Conservation (phyloP, 2,113 vertebrate genomes). For the human region DNA sequence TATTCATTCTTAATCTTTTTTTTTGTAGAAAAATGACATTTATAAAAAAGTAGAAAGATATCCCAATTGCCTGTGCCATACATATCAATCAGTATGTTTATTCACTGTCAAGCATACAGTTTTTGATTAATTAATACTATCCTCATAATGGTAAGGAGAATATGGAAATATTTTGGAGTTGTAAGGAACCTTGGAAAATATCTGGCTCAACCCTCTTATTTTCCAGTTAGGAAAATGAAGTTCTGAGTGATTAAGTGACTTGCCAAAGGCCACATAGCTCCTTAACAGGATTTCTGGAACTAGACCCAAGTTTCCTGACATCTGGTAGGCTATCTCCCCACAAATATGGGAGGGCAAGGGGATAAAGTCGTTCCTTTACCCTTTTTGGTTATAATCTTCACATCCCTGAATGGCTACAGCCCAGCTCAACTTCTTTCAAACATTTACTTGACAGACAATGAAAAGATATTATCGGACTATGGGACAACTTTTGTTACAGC, state of each 20-base stretch:
- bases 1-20: not conserved
- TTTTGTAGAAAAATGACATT: conserved; percentile 2
- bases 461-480: conserved; percentile 94
- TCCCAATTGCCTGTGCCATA: not conserved
- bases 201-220: conserved; percentile 36
- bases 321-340: not conserved
- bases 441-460: conserved; percentile 88
- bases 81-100: not conserved
- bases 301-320: conserved; percentile 32
- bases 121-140: not conserved
- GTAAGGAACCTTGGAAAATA: conserved; percentile 33
- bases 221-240: conserved; percentile 59
- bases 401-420: not conserved
- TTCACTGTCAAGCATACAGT: not conserved
- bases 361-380: not conserved
- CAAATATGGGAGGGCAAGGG: not conserved
- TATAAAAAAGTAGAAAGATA: not conserved
- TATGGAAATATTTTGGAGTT: conserved; percentile 38
- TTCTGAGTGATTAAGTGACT: conserved; percentile 51
- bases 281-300: conserved; percentile 52
- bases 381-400: not conserved
- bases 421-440: conserved; percentile 1
- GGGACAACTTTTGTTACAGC: conserved; percentile 90
- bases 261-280: conserved; percentile 51
- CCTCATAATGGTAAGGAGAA: conserved; percentile 7